Base-by-base conservation (phyloP, 2,888 invertebrate species). In the Drosophila paracracens region DNA sequence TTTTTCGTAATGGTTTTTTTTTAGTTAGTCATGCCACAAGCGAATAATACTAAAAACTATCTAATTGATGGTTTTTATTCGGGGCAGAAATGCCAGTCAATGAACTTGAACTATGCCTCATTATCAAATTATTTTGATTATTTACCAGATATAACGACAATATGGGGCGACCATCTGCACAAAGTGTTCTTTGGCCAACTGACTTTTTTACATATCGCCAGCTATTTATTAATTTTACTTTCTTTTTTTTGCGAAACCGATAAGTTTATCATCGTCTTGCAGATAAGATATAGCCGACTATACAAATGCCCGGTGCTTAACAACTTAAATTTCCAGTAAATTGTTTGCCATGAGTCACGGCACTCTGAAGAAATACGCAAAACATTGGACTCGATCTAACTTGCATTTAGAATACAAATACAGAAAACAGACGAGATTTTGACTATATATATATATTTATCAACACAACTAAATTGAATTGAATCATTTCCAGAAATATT, bases 281-380 rank as follows among this genome's bases (percentile, higher is more conserved):
- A 66, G 77, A 77, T 77, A 77, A 77, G 76, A 77, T 79, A 77
- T 59, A 51, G 58, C 10, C 29, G 40, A 79, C 51, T 76, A 61
- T 69, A 74, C 38, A 63, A 79, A 64, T 79, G 48, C 35, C 53
- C 21, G 43, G 4, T 33, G 61, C 31, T 57, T 62, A 69, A 57
- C 52, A 40, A 35, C 33, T 51, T 50, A 16, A 63, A 48, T 61
- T 75, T 70, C 18, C 48, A 59, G 64, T 48, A 48, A 74, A 79
- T 38, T 67, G 51, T 76, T 56, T 62, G 46, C 5, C 29, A 38
- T 77, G 80, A 77, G 29, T 77, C 76, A 76, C 46, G 4, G 25
- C 11, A 7, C 16, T 29, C 27, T 4, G n/a, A 57, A 61, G 75
- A 68, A 76, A 73, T 57, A 56, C 62, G 54, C 51, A 33, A 16